phyloP scores from a whole-genome alignment of 1,140 invertebrate species.

The Whitmania pigra region DNA sequence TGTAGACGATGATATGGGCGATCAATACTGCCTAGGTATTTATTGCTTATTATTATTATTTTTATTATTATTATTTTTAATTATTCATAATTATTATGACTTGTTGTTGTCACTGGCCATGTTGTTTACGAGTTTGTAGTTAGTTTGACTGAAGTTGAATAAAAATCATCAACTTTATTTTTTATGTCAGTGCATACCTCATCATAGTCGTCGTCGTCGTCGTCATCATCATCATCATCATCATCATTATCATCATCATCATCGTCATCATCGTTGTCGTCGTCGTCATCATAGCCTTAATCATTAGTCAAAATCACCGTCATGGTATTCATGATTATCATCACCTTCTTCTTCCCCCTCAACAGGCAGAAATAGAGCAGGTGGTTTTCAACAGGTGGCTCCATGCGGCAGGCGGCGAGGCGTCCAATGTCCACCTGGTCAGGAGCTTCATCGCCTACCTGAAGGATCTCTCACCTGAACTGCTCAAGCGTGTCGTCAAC shows the following conservation, averaged over 20 bases:
- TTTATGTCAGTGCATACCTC: too few species aligned
- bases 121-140: too few species aligned
- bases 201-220: too few species aligned
- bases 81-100: too few species aligned
- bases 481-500: conserved; percentile 4
- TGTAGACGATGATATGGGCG: not conserved
- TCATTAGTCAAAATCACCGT: not conserved
- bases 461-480: not conserved
- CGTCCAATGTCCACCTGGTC: conserved; percentile 1
- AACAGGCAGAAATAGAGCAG: too few species aligned
- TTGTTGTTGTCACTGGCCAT: too few species aligned
- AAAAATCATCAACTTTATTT: too few species aligned
- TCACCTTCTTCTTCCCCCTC: not conserved
- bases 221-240: too few species aligned
- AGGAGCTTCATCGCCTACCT: not conserved
- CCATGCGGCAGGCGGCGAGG: not conserved
- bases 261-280: not conserved
- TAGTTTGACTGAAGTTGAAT: too few species aligned
- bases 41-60: too few species aligned
- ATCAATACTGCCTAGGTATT: too few species aligned
- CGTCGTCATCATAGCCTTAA: not conserved
- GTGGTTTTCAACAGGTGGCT: not conserved
- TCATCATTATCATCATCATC: not conserved
- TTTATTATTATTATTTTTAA: too few species aligned
- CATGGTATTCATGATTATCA: not conserved